Percentiles rank a stretch among this genome's conserved stretches.
phyloP scores from a whole-genome alignment of 2,888 invertebrate genomes.

The Lymantria monacha region DNA sequence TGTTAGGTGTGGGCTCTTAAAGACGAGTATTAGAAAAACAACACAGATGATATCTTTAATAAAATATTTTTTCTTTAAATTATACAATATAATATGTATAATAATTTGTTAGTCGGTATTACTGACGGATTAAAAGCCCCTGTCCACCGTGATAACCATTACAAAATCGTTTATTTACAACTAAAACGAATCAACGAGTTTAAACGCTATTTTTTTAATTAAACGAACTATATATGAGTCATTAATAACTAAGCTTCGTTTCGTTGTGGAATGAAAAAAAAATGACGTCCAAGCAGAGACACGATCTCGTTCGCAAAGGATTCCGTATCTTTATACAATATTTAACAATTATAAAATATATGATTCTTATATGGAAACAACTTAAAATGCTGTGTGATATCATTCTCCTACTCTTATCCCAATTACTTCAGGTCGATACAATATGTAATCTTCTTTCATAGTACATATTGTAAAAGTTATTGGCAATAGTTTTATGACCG shows the following conservation, averaged over 20 bases:
- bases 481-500: no score
- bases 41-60: slow-evolving; percentile 1
- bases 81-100: neutral
- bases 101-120: neutral
- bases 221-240: slow-evolving; percentile 21
- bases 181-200: slow-evolving; percentile 32
- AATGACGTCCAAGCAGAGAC: no score
- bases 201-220: slow-evolving; percentile 26
- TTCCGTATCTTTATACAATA: no score
- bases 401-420: no score
- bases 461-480: no score
- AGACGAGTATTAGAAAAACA: neutral
- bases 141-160: slow-evolving; percentile 3
- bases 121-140: slow-evolving; percentile 6
- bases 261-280: slow-evolving; percentile 36
- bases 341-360: no score
- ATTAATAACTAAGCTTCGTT: slow-evolving; percentile 25
- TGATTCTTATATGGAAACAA: no score
- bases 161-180: slow-evolving; percentile 23
- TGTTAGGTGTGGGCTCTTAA: neutral
- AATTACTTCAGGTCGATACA: no score
- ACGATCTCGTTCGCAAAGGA: no score
- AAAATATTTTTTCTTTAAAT: neutral
- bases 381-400: no score
- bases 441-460: no score